These are phyloP conservation scores for Trichonephila clavipes DNA, from an alignment of 1,140 invertebrate genomes.

Conservation along the genomic window DNA sequence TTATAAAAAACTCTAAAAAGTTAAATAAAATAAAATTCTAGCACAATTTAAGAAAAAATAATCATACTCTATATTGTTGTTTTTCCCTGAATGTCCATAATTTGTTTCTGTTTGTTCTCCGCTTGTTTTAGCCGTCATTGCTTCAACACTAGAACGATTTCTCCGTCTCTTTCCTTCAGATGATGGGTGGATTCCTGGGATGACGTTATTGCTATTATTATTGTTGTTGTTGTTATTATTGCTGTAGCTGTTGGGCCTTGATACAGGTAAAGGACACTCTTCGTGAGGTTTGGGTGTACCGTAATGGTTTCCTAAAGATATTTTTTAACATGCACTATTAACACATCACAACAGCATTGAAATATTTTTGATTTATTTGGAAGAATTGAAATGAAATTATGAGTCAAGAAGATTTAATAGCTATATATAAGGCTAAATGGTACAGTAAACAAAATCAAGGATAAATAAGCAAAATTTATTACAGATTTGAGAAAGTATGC, in stretches of 20 bases:
- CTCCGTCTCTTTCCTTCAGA: constrained; percentile 84
- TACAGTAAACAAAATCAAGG: too few relatives aligned
- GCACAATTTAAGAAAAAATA: neutral
- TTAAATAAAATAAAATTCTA: too few relatives aligned
- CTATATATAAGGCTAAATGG: too few relatives aligned
- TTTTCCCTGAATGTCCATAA: constrained; percentile 60
- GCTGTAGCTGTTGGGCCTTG: constrained; percentile 45
- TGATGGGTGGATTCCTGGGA: constrained; percentile 83
- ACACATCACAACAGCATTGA: too few relatives aligned
- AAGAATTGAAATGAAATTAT: too few relatives aligned
- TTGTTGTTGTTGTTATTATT: neutral
- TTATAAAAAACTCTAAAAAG: too few relatives aligned
- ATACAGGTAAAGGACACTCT: constrained; percentile 79
- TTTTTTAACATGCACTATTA: too few relatives aligned
- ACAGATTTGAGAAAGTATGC: too few relatives aligned
- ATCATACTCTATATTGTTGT: constrained; percentile 44
- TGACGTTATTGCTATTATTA: constrained; percentile 77
- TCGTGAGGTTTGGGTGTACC: constrained; percentile 82
- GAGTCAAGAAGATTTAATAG: too few relatives aligned
- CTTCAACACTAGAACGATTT: constrained; percentile 84
- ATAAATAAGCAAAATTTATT: too few relatives aligned
- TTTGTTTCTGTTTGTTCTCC: constrained; percentile 42
- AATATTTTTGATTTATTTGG: too few relatives aligned
- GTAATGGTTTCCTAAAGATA: constrained; percentile 83
- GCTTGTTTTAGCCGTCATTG: constrained; percentile 81